A percentile compares a stretch with the other conserved stretches of the same genome.
Evolutionary conservation across 2,797 vertebrate genomes (phyloP).

Genomic region (Pipistrellus pipistrellus): DNA sequence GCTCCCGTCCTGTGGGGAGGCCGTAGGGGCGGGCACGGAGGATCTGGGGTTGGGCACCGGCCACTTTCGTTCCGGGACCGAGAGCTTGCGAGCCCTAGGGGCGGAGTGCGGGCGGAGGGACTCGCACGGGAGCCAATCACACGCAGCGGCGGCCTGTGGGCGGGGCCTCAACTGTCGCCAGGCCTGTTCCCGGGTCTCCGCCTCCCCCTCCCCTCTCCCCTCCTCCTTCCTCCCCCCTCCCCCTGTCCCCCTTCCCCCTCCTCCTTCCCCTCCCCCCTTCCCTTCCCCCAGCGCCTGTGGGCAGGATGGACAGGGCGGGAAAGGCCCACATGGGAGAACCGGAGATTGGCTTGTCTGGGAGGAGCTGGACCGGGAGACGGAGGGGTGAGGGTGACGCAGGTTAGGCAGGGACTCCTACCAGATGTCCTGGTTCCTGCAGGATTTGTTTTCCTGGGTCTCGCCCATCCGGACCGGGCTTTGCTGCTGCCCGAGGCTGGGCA

Average conservation of each 20-base stretch:
- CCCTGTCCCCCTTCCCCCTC: too few relatives aligned
- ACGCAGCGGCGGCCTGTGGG: accelerated
- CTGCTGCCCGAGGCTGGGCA: background rate
- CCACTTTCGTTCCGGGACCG: background rate
- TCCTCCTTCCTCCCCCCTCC: too few relatives aligned
- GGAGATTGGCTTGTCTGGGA: background rate
- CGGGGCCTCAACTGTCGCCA: accelerated
- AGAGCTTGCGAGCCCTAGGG: accelerated
- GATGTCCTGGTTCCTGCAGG: background rate
- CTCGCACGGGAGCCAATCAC: background rate
- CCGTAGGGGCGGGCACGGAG: background rate
- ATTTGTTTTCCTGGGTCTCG: background rate
- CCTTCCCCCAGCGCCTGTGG: accelerated
- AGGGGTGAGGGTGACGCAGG: background rate
- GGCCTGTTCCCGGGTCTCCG: too few relatives aligned
- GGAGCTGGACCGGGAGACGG: background rate
- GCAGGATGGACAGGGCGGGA: too few relatives aligned
- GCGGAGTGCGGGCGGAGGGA: background rate
- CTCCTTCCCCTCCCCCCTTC: accelerated
- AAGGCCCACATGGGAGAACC: background rate
- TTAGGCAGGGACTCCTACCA: too few relatives aligned
- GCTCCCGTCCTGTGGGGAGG: background rate
- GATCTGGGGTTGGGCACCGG: background rate
- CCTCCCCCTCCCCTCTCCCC: accelerated
- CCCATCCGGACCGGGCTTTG: background rate